Conservation (phyloP, 2,888 invertebrate species). For the Rhorus exstirpatorius region DNA sequence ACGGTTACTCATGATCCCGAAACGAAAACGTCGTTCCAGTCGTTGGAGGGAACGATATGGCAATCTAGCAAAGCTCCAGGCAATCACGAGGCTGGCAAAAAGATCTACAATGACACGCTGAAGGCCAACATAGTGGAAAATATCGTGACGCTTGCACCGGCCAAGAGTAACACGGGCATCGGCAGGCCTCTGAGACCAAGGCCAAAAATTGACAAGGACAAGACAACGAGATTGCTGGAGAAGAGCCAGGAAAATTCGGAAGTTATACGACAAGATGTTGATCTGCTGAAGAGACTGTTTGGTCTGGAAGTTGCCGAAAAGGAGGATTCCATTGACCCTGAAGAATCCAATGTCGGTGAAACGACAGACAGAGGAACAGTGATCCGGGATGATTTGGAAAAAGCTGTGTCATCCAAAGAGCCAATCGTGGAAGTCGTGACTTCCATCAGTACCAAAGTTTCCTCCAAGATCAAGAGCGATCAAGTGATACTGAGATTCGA, state of each 20-base stretch:
- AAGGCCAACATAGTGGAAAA: conserved; percentile 82
- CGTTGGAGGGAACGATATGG: conserved; percentile 58
- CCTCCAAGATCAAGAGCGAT: conserved; percentile 79
- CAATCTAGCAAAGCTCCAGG: conserved; percentile 49
- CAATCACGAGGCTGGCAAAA: conserved; percentile 73
- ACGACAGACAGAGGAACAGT: background rate
- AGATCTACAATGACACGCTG: conserved; percentile 81
- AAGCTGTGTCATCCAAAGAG: conserved; percentile 73
- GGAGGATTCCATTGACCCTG: conserved; percentile 12
- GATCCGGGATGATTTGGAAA: conserved; percentile 54
- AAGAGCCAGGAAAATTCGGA: conserved; percentile 37
- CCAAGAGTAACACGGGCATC: conserved; percentile 93
- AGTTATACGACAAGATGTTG: conserved; percentile 68
- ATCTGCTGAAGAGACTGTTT: conserved; percentile 78
- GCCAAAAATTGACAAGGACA: conserved; percentile 86
- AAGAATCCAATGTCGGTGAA: conserved; percentile 14
- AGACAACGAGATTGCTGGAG: conserved; percentile 63
- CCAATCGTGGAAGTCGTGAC: conserved; percentile 85
- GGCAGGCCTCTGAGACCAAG: conserved; percentile 90
- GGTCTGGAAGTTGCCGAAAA: conserved; percentile 69
- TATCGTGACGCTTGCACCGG: conserved; percentile 91
- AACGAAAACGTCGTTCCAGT: background rate
- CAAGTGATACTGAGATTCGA: conserved; percentile 78
- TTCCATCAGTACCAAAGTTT: conserved; percentile 84
- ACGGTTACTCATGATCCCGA: conserved; percentile 69